Percentiles rank a stretch among this genome's conserved stretches.
Conservation (phyloP, 2,113 vertebrate species). For the Lasiurus cinereus region DNA sequence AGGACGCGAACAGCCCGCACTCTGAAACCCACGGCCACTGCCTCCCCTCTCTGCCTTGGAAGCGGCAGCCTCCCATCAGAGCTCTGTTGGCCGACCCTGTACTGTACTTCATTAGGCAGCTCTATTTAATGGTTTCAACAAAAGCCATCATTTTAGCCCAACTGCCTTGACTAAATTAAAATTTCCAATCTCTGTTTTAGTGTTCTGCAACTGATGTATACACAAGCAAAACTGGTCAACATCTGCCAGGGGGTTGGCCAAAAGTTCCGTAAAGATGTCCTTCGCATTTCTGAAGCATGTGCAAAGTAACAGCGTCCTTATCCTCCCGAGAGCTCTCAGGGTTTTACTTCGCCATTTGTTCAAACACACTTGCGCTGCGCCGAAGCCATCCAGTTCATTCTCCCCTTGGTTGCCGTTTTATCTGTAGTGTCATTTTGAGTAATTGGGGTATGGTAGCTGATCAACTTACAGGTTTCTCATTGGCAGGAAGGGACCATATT, state of each 20-base stretch:
- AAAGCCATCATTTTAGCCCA: slow-evolving; percentile 94
- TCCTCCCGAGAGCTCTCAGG: slow-evolving; percentile 91
- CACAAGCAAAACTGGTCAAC: slow-evolving; percentile 92
- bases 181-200: slow-evolving; percentile 93
- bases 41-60: slow-evolving; percentile 87
- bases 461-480: slow-evolving; percentile 95
- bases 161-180: slow-evolving; percentile 94
- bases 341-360: slow-evolving; percentile 96
- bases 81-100: slow-evolving; percentile 88
- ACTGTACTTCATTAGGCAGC: slow-evolving; percentile 93
- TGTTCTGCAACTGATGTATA: slow-evolving; percentile 93
- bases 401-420: slow-evolving; percentile 97
- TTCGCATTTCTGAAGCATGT: slow-evolving; percentile 93
- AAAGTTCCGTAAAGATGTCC: slow-evolving; percentile 92
- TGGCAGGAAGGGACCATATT: slow-evolving; percentile 92
- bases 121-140: slow-evolving; percentile 92
- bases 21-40: slow-evolving; percentile 75
- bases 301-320: slow-evolving; percentile 91
- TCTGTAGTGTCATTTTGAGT: slow-evolving; percentile 95
- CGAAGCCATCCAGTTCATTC: slow-evolving; percentile 95
- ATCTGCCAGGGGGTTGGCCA: slow-evolving; percentile 93
- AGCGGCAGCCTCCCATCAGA: slow-evolving; percentile 85
- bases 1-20: slow-evolving; percentile 74
- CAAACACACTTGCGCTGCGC: slow-evolving; percentile 93
- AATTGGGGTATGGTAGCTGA: slow-evolving; percentile 95